Evolutionary conservation across 2,113 vertebrate species (phyloP).

Genomic region (Plectropomus leopardus): DNA sequence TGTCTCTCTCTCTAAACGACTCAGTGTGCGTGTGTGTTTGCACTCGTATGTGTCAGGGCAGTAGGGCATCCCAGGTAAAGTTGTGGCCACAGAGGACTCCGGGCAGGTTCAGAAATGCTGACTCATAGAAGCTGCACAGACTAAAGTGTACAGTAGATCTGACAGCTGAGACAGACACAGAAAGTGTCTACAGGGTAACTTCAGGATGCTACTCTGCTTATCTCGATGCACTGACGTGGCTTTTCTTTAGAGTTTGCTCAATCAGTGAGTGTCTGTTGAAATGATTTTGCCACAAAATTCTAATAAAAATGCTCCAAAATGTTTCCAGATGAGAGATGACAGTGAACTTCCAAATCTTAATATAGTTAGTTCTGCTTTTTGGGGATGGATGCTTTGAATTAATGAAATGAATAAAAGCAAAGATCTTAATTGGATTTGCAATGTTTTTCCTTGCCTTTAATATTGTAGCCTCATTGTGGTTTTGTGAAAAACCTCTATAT

Average conservation of each 20-base stretch:
- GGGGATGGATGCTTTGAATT: too few relatives aligned
- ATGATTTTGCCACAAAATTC: not conserved
- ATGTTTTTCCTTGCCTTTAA: too few relatives aligned
- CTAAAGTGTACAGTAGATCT: conserved; percentile 12
- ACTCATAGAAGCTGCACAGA: conserved; percentile 25
- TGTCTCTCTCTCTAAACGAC: not conserved
- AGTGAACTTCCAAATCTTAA: too few relatives aligned
- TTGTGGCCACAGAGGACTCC: not conserved
- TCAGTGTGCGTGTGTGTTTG: not conserved
- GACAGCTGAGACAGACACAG: conserved; percentile 25
- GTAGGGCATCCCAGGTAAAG: conserved; percentile 19
- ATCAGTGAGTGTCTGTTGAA: not conserved
- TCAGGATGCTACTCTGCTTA: not conserved
- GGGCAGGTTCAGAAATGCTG: conserved; percentile 31
- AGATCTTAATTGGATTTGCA: too few relatives aligned
- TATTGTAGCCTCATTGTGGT: too few relatives aligned
- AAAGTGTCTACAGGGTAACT: not conserved
- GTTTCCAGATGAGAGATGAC: not conserved
- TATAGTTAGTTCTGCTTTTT: too few relatives aligned
- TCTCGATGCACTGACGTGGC: not conserved
- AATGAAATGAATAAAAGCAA: too few relatives aligned
- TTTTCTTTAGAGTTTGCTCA: not conserved
- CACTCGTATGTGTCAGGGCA: not conserved
- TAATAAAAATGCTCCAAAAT: not conserved
- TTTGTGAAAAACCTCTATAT: too few relatives aligned